These are phyloP conservation scores for Vandiemenella viatica DNA, from an alignment of 2,888 invertebrate species.

Conservation along the genomic window DNA sequence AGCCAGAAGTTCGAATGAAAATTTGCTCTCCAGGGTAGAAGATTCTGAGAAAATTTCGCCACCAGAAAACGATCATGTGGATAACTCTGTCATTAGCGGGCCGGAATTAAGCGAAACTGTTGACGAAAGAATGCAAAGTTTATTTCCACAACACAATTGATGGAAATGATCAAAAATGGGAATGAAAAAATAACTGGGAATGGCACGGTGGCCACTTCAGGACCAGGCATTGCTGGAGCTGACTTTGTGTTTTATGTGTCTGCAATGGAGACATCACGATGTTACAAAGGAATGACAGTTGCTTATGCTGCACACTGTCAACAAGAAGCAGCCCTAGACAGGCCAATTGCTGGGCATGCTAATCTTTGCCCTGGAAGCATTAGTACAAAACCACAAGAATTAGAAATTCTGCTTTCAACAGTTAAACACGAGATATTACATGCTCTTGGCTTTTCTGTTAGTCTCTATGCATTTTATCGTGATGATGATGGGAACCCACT, in stretches of 20 bases:
- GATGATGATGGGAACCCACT: conserved; percentile 80
- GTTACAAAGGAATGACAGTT: conserved; percentile 77
- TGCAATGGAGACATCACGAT: conserved; percentile 84
- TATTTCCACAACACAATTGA: too few relatives aligned
- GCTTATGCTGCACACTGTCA: conserved; percentile 99
- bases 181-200: too few relatives aligned
- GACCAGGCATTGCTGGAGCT: conserved; percentile 58
- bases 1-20: too few relatives aligned
- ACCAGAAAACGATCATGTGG: too few relatives aligned
- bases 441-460: conserved; percentile 92
- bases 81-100: too few relatives aligned
- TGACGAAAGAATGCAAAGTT: too few relatives aligned
- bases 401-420: conserved; percentile 82
- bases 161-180: too few relatives aligned
- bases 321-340: conserved; percentile 81
- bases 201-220: too few relatives aligned
- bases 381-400: conserved; percentile 77
- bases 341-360: conserved; percentile 97
- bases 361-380: conserved; percentile 94
- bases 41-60: too few relatives aligned
- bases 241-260: conserved; percentile 97
- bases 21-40: too few relatives aligned
- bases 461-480: conserved; percentile 89
- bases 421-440: conserved; percentile 98
- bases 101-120: too few relatives aligned